Conservation (phyloP, 2,888 invertebrate genomes). For the Elysia crispata region DNA sequence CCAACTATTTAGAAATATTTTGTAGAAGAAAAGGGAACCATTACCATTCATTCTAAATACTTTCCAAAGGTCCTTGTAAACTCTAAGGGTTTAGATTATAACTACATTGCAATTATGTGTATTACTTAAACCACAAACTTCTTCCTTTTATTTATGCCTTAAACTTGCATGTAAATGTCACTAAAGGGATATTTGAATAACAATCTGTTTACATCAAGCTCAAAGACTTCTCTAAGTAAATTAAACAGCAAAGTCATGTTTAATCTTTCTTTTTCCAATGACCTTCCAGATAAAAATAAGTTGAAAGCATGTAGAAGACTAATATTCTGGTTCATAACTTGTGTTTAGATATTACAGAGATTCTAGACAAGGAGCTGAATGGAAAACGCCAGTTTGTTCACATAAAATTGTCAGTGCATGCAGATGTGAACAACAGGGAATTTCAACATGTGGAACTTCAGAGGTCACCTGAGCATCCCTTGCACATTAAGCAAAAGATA, state of each 20-base stretch:
- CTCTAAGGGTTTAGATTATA: no score
- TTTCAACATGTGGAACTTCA: slow-evolving; percentile 64
- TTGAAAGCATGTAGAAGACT: no score
- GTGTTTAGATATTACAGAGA: slow-evolving; percentile 25
- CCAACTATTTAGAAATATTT: no score
- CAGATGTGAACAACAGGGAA: slow-evolving; percentile 64
- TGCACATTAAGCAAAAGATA: slow-evolving; percentile 83
- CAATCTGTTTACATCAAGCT: no score
- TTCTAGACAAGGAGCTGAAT: slow-evolving; percentile 80
- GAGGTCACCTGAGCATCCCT: slow-evolving; percentile 77
- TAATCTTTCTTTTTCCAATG: background rate
- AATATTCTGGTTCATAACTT: background rate
- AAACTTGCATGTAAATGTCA: background rate
- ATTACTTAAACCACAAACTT: no score
- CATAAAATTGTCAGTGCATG: slow-evolving; percentile 83
- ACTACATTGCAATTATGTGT: no score
- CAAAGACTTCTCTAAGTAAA: background rate
- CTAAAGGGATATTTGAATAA: background rate
- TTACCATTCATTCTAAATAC: no score
- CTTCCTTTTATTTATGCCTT: no score
- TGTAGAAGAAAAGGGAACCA: no score
- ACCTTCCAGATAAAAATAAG: background rate
- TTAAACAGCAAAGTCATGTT: background rate
- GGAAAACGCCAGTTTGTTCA: slow-evolving; percentile 82
- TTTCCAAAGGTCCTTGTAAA: no score